Conservation (phyloP, 2,888 invertebrate genomes). For the Drosophila meridiana region DNA sequence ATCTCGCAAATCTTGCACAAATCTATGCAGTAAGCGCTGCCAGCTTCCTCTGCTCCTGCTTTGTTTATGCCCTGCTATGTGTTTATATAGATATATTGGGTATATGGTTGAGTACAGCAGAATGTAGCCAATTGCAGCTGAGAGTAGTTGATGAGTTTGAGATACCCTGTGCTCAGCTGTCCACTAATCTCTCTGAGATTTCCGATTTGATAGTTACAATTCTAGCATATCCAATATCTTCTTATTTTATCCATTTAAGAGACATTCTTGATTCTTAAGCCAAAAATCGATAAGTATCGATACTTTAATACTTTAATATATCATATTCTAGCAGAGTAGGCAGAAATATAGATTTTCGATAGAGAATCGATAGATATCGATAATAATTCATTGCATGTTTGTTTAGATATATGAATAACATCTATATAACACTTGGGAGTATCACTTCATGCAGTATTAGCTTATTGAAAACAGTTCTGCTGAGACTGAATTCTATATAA, state of each 20-base stretch:
- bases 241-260: background rate
- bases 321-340: background rate
- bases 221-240: too few species aligned
- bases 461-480: too few species aligned
- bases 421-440: too few species aligned
- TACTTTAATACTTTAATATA: background rate
- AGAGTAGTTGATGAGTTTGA: background rate
- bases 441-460: too few species aligned
- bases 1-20: conserved; percentile 42
- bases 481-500: too few species aligned
- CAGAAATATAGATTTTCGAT: too few species aligned
- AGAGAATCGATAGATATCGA: too few species aligned
- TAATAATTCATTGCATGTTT: too few species aligned
- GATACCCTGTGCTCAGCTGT: background rate
- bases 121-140: background rate
- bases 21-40: conserved; percentile 35
- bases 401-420: too few species aligned
- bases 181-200: background rate
- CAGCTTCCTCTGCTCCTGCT: conserved; percentile 18
- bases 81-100: background rate
- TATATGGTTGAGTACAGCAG: background rate
- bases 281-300: background rate
- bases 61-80: conserved; percentile 14
- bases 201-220: too few species aligned
- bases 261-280: background rate